Percentiles rank a stretch among this genome's conserved stretches.
These are phyloP conservation scores for Oryzaephilus surinamensis DNA, from an alignment of 1,140 invertebrate genomes.

Conservation along the genomic window DNA sequence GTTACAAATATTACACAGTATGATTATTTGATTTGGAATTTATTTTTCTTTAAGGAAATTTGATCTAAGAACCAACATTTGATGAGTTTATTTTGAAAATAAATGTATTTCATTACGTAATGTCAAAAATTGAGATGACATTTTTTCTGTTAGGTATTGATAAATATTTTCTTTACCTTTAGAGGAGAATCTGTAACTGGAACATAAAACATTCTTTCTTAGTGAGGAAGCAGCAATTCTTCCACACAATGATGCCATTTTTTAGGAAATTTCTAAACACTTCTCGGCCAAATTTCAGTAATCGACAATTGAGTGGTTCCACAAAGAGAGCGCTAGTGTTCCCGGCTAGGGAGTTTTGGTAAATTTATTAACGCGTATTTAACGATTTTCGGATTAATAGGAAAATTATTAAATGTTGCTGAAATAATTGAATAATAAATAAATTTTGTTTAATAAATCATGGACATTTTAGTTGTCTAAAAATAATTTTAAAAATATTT, in stretches of 20 bases:
- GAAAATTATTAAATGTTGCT: too few species aligned
- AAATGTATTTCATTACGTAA: conserved; percentile 18
- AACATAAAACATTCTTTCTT: conserved; percentile 40
- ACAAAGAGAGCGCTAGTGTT: background rate
- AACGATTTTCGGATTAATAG: too few species aligned
- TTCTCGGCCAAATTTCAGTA: conserved; percentile 7
- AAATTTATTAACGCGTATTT: too few species aligned
- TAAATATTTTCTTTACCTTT: conserved; percentile 35
- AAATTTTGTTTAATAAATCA: too few species aligned
- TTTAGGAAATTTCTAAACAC: conserved; percentile 16
- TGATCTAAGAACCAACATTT: background rate
- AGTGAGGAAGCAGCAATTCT: conserved; percentile 39
- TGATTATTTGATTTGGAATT: background rate
- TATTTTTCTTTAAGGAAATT: conserved; percentile 6
- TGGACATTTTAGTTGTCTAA: too few species aligned
- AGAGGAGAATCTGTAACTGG: conserved; percentile 34
- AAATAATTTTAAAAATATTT: too few species aligned
- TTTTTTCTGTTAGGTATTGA: background rate
- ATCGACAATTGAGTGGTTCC: conserved; percentile 1
- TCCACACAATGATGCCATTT: conserved; percentile 49
- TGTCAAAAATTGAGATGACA: conserved; percentile 6
- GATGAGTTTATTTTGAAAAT: conserved; percentile 6
- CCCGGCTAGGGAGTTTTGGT: too few species aligned
- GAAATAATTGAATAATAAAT: too few species aligned
- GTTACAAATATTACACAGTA: background rate